A percentile compares a stretch with the other conserved stretches of the same genome.
Evolutionary conservation across 2,888 invertebrate genomes (phyloP).

Genomic region (Drosophila conformis): DNA sequence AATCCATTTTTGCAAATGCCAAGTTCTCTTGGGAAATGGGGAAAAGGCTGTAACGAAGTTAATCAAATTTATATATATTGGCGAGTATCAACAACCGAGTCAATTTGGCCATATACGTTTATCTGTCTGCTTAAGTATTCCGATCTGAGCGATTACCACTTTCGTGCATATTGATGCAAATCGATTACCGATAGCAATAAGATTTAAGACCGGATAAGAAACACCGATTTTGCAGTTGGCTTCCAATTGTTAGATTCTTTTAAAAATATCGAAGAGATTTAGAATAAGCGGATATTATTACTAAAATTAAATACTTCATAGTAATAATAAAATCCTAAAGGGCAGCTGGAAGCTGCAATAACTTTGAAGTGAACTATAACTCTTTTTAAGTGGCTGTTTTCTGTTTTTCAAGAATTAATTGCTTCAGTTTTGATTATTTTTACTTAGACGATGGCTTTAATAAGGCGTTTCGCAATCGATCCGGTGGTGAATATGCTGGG

Average conservation of each 20-base stretch:
- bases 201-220: not conserved
- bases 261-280: not conserved
- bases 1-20: not conserved
- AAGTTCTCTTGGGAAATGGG: not conserved
- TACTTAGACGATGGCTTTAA: not conserved
- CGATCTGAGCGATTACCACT: not conserved
- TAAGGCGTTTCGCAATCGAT: slow-evolving; percentile 1
- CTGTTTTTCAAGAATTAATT: not conserved
- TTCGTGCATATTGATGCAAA: not conserved
- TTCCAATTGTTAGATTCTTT: not conserved
- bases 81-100: not conserved
- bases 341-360: not conserved
- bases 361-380: not conserved
- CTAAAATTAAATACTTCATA: not conserved
- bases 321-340: not conserved
- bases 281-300: not conserved
- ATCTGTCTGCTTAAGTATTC: not conserved
- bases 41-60: not conserved
- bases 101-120: not conserved
- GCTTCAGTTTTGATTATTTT: not conserved
- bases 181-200: not conserved
- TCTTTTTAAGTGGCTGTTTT: not conserved
- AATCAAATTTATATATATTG: not conserved
- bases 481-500: slow-evolving; percentile 24
- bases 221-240: not conserved